Evolutionary conservation across 1,140 invertebrate species (phyloP), one percentile per base, ranked within the genome.

Genomic region (Papilio aristodemus): DNA sequence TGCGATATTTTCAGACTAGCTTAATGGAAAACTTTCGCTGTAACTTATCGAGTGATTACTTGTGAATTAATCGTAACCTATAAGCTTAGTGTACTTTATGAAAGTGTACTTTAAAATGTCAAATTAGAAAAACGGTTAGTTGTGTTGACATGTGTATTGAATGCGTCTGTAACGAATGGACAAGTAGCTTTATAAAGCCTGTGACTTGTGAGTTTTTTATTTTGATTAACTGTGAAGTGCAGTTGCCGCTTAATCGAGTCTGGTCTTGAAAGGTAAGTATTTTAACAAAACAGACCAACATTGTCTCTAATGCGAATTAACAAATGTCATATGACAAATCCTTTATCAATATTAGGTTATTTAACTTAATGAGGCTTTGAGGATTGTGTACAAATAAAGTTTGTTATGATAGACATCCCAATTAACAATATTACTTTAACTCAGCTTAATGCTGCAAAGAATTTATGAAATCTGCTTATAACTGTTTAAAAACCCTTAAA

Each of bases 211-310:
- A 54, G 37, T 69, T 68, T 69, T 62, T 58, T 46, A 43, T 71
- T 72, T 72, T 72, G 43, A 71, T 62, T 71, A 72, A 72, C 71
- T 72, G 71, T 72, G 71, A 67, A 72, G 71, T 72, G 71, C 71
- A 67, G 63, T 72, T 72, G 66, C 50, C 54, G 62, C 38, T 43
- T 41, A 43, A 38, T 60, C 39, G 57, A 4, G 46, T 72, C 69
- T 38, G 62, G 60, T 46, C 57, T 72, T 72, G 46, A 68, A 69
- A 72, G 71, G 71, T 72, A 63, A 72, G 62, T 69, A 67, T 69
- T 67, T 57, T 57, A 43, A 68, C 64, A 72, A 68, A 27, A 32
- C 57, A 62, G 25, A 41, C 62, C 41, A 9, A 32, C 37, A 39
- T 27, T 8, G 22, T 14, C 13, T 46, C 62, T 46, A 43, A 46